Evolutionary conservation across 1,140 invertebrate genomes (phyloP), one percentile per base, ranked within the genome.

Genomic region (Pemphigus obesinymphae): DNA sequence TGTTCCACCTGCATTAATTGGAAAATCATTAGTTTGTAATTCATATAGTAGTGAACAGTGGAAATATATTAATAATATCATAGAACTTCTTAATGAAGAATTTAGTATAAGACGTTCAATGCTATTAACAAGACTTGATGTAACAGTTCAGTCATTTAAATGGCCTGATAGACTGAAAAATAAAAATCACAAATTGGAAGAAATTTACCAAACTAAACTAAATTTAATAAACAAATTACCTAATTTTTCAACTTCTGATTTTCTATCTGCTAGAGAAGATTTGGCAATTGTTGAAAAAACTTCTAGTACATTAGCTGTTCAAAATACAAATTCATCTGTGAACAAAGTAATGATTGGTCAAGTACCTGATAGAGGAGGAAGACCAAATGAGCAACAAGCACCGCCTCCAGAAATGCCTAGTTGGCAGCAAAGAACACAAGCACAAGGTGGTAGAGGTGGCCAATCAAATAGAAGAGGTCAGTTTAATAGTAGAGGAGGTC

Each of bases 361-460:
- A 89, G 92, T 95, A 8, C 94, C 94, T 3, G 94, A 98, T 87
- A 89, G 97, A 85, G 97, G 97, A 72, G 97, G 97, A 5, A 88
- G 96, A 83, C 92, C 96, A 1, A 91, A 91, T 85, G 96, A 98
- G 85, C 92, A 95, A 85, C 93, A 95, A 83, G 91, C 95, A 6
- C 97, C 97, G 1, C 95, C 96, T 7, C 95, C 95, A 15, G 97
- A 98, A 89, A 97, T 98, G 95, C 96, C 97, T 13, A 92, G 93
- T 1, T 98, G 96, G 93, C 91, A 94, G 85, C 93, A 95, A 84
- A 82, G 84, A 68, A 45, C 68, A n/a, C 45, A 48, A 45, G 40
- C 45, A 50, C 83, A 70, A 68, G 82, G 34, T 40, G 73, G 37
- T 40, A 58, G 82, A 55, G 78, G 66, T 31, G 43, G 68, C 23